Base-by-base conservation (phyloP, 2,888 invertebrate species). In the Parnassius apollo region DNA sequence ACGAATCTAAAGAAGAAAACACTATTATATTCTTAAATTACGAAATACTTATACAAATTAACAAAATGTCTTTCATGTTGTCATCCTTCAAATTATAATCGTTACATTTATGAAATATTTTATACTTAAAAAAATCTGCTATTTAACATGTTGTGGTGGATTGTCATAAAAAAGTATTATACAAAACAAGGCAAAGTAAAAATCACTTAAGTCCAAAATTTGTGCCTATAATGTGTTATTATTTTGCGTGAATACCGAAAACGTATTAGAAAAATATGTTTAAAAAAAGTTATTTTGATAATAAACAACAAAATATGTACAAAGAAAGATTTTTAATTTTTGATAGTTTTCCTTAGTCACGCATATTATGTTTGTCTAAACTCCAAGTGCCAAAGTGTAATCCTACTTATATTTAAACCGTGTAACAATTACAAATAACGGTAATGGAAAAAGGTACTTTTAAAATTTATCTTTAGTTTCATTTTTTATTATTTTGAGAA, bases 1-100 rank as follows among this genome's bases (percentile, higher is more conserved):
- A 91, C 88, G 91, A 86, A 86, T 89, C 91, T 91, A 91, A 87
- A 90, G 91, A 91, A 91, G 91, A 83, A 88, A 91, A 91, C 88
- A 76, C 89, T 91, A 91, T 83, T 82, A 86, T 90, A 90, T 78
- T 83, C 90, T 89, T 91, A 91, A 0, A 84, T 85, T 88, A 91
- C 79, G 86, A 86, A 87, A 88, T 90, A 88, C 86, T 88, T 90
- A 90, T 87, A 88, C 84, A 81, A 88, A 90, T 86, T 81, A 82
- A 89, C 86, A 86, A 89, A 87, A 86, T 91, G 91, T 91, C 91
- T 91, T 91, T 91, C 86, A 81, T 85, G 75, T 81, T 81, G 79
- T 83, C 76, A 77, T 81, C 75, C 80, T 80, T 78, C 76, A 79
- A 59, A 63, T 42, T 42, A 59, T 42, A 22, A n/a, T n/a, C 25